Evolutionary conservation across 2,113 vertebrate species (phyloP).

Genomic region (Maccullochella peelii): DNA sequence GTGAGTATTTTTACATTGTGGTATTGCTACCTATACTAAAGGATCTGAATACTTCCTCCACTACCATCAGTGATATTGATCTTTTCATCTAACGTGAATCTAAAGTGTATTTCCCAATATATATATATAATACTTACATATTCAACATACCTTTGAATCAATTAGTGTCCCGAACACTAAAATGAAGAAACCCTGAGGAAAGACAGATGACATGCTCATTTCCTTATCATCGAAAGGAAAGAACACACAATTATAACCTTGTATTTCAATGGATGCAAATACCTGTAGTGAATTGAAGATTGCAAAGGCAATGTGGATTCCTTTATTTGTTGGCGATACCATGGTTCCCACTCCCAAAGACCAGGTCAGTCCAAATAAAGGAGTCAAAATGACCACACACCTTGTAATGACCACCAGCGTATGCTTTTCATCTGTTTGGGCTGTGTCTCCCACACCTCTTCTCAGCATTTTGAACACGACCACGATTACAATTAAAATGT

Average conservation of each 20-base stretch:
- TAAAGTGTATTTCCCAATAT: neutral
- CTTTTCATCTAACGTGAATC: neutral
- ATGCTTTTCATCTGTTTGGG: conserved; percentile 78
- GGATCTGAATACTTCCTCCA: neutral
- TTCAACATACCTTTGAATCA: conserved; percentile 73
- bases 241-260: neutral
- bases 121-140: neutral
- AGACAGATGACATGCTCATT: neutral
- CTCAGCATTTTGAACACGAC: conserved; percentile 87
- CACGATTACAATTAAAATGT: conserved; percentile 85
- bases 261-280: neutral
- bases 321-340: conserved; percentile 45
- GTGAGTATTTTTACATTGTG: neutral
- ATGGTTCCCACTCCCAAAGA: conserved; percentile 87
- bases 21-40: neutral
- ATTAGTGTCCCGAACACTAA: conserved; percentile 84
- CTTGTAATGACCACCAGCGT: conserved; percentile 85
- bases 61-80: neutral
- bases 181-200: conserved; percentile 86
- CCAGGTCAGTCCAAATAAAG: conserved; percentile 92
- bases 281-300: conserved; percentile 92
- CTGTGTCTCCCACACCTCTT: conserved; percentile 76
- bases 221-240: neutral
- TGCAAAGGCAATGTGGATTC: conserved; percentile 86
- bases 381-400: conserved; percentile 88